phyloP scores from a whole-genome alignment of 1,140 invertebrate species.

The Cyclargus thomasi region DNA sequence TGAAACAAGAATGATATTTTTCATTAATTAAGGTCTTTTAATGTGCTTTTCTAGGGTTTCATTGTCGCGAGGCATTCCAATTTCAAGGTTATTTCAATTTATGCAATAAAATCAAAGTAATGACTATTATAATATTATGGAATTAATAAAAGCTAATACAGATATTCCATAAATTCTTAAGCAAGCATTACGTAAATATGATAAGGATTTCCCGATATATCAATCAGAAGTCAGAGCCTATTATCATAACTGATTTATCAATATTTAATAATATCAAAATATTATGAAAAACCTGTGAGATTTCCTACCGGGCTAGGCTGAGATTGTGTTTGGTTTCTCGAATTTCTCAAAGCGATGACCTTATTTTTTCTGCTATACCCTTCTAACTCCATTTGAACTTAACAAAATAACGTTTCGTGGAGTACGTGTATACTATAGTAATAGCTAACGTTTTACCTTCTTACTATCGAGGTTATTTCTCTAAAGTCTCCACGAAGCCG shows the following conservation, averaged over 20 bases:
- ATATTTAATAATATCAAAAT: background rate
- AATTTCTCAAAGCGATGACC: too few relatives aligned
- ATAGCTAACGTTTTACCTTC: background rate
- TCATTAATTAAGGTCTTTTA: background rate
- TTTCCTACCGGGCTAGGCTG: too few relatives aligned
- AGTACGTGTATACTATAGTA: too few relatives aligned
- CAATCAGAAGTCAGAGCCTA: background rate
- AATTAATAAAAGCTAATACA: background rate
- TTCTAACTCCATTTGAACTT: too few relatives aligned
- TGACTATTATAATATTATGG: too few relatives aligned
- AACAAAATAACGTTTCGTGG: too few relatives aligned
- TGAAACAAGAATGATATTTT: constrained; percentile 56
- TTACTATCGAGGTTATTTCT: background rate
- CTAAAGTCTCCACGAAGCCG: background rate
- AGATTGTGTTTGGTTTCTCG: too few relatives aligned
- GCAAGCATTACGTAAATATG: background rate
- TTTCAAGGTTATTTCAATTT: too few relatives aligned
- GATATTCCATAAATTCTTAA: background rate
- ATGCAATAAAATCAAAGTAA: too few relatives aligned
- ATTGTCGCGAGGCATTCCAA: too few relatives aligned
- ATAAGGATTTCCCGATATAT: background rate
- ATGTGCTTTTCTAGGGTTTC: too few relatives aligned
- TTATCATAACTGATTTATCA: background rate
- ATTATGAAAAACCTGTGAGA: background rate
- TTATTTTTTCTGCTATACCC: too few relatives aligned